Percentiles rank a stretch among this genome's conserved stretches.
Conservation (phyloP, 2,113 vertebrate genomes). For the Serilophus lunatus region DNA sequence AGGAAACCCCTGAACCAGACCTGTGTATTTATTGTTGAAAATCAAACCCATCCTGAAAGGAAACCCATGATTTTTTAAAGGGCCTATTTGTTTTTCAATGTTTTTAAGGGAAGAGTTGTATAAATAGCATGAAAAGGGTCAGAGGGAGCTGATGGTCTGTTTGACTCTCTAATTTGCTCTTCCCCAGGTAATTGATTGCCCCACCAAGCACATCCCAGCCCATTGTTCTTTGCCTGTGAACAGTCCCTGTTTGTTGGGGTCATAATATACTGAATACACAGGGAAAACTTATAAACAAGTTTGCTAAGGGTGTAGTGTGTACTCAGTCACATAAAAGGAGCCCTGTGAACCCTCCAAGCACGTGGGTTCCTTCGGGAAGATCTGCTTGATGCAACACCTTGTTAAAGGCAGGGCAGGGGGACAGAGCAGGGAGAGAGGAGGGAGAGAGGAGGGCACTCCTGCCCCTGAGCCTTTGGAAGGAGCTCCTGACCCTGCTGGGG, state of each 20-base stretch:
- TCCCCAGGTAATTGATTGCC: neutral
- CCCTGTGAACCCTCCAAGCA: neutral
- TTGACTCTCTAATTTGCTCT: neutral
- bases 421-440: neutral
- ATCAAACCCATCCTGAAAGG: neutral
- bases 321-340: neutral
- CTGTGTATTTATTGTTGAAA: neutral
- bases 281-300: neutral
- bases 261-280: neutral
- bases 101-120: neutral
- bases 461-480: neutral
- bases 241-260: neutral
- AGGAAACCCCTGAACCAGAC: neutral
- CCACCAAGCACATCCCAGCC: neutral
- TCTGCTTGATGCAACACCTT: neutral
- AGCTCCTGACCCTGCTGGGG: accelerated
- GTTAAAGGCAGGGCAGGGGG: neutral
- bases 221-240: neutral
- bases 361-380: neutral
- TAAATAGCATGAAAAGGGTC: neutral
- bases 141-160: neutral
- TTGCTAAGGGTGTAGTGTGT: constrained; percentile 36
- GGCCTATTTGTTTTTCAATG: neutral
- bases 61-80: neutral
- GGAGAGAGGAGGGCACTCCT: neutral